Conservation (phyloP, 2,888 invertebrate genomes). For the Hydriomena furcata region DNA sequence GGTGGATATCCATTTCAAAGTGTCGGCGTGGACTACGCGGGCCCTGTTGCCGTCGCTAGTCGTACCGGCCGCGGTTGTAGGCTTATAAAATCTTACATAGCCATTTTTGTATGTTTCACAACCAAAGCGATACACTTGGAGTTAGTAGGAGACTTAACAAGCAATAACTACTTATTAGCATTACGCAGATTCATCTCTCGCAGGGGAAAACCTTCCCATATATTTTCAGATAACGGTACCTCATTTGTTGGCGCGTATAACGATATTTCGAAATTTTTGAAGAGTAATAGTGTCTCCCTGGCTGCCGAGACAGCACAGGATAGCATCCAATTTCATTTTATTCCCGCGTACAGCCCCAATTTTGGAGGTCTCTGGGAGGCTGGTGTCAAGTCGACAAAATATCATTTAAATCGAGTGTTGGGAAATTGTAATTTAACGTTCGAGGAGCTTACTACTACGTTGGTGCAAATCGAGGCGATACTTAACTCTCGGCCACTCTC, state of each 20-base stretch:
- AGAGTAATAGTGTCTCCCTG: neutral
- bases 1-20: conserved; percentile 14
- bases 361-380: neutral
- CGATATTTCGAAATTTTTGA: neutral
- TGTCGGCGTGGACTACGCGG: conserved; percentile 32
- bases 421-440: neutral
- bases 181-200: conserved; percentile 35
- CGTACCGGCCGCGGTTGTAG: conserved; percentile 33
- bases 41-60: conserved; percentile 27
- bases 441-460: neutral
- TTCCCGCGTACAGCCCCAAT: neutral
- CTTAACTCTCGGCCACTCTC: conserved; percentile 30
- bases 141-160: conserved; percentile 34
- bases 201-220: conserved; percentile 22
- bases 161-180: conserved; percentile 27
- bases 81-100: conserved; percentile 31
- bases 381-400: neutral
- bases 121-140: conserved; percentile 35
- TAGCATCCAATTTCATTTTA: neutral
- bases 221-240: conserved; percentile 34
- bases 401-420: conserved; percentile 1
- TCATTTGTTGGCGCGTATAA: conserved; percentile 35
- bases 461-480: neutral
- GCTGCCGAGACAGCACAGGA: neutral
- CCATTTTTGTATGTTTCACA: conserved; percentile 30